phyloP scores from a whole-genome alignment of 2,113 vertebrate genomes.

The Sinocyclocheilus anshuiensis region DNA sequence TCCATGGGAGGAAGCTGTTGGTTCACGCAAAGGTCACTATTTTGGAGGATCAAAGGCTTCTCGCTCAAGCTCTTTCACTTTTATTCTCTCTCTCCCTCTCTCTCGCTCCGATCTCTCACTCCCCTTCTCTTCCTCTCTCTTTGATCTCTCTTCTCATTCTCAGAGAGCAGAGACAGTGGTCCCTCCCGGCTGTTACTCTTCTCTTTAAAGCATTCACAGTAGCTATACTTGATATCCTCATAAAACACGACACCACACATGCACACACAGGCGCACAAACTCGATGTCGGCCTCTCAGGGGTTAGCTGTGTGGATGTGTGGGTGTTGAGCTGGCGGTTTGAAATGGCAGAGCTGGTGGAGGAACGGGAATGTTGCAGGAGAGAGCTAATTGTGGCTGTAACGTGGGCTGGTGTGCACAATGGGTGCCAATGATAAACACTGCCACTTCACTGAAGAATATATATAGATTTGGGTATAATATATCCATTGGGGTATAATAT shows the following conservation, averaged over 20 bases:
- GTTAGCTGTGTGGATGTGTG: constrained; percentile 51
- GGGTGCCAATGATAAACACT: constrained; percentile 38
- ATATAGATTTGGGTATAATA: not conserved
- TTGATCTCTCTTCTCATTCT: constrained; percentile 55
- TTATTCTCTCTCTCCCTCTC: constrained; percentile 36
- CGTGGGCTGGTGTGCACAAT: constrained; percentile 44
- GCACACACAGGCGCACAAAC: not conserved
- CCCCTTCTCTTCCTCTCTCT: constrained; percentile 42
- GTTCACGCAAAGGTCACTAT: constrained; percentile 57
- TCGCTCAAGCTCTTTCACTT: constrained; percentile 33
- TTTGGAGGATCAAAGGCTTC: constrained; percentile 59
- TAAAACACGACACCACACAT: constrained; percentile 49
- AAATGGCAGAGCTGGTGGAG: constrained; percentile 43
- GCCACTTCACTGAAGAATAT: not conserved
- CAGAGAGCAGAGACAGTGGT: constrained; percentile 55
- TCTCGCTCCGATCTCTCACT: not conserved
- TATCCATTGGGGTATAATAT: not conserved
- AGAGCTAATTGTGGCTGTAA: constrained; percentile 52
- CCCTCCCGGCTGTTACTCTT: constrained; percentile 57
- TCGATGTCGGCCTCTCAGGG: constrained; percentile 31
- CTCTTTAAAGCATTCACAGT: constrained; percentile 54
- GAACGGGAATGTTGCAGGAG: constrained; percentile 32
- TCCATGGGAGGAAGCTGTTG: constrained; percentile 25
- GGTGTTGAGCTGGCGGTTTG: constrained; percentile 48
- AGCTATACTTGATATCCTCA: constrained; percentile 57